These are phyloP conservation scores for Dryobates pubescens DNA, from an alignment of 2,797 vertebrate genomes.

Conservation along the genomic window DNA sequence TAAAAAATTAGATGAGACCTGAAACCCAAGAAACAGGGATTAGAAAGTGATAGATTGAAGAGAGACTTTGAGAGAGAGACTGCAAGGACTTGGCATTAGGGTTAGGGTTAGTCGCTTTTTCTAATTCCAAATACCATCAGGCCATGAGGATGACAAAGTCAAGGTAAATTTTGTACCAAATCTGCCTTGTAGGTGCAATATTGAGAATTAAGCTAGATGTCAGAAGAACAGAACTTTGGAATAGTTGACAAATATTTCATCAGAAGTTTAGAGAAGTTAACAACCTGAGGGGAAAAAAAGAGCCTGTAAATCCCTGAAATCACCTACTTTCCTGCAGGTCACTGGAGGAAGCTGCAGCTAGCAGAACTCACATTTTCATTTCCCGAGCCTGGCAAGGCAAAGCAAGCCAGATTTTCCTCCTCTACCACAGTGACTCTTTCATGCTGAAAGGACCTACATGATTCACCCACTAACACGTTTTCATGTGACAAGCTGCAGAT, in stretches of 20 bases:
- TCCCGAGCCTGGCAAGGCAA: not conserved
- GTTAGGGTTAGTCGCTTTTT: not conserved
- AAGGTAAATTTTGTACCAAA: not conserved
- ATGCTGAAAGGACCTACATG: not conserved
- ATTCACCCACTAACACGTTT: not conserved
- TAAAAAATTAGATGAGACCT: not conserved
- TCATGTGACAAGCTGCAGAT: not conserved
- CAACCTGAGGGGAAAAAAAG: not conserved
- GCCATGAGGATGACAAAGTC: not conserved
- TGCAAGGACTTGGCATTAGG: not conserved
- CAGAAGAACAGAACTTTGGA: not conserved
- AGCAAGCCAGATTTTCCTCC: not conserved
- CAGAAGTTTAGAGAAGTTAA: not conserved
- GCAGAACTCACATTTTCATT: not conserved
- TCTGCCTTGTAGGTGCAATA: not conserved
- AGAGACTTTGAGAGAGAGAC: not conserved
- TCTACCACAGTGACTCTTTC: not conserved
- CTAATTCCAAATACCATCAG: not conserved
- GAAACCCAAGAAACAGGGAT: not conserved
- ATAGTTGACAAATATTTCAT: not conserved
- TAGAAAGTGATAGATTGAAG: not conserved
- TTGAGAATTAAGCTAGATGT: not conserved
- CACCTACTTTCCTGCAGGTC: not conserved
- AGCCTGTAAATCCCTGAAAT: not conserved
- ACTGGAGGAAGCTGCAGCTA: not conserved